A percentile compares a stretch with the other conserved stretches of the same genome.
Evolutionary conservation across 2,888 invertebrate species (phyloP).

Genomic region (Trypoxylon attenuatum): DNA sequence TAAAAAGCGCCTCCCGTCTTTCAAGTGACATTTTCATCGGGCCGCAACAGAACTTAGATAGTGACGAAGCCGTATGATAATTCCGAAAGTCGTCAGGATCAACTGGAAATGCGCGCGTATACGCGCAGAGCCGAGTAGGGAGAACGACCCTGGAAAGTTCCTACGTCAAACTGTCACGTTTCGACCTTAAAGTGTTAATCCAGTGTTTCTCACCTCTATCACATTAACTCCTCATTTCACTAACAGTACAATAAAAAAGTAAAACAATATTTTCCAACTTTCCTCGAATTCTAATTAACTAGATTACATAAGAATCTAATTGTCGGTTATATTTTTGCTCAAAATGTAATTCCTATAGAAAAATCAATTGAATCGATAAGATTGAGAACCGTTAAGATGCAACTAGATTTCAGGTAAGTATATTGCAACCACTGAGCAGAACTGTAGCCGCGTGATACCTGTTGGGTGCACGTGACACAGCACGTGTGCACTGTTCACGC

Average conservation of each 20-base stretch:
- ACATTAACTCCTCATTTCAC: too few relatives aligned
- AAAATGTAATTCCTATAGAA: too few relatives aligned
- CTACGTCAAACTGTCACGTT: constrained; percentile 9
- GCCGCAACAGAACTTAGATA: constrained; percentile 1
- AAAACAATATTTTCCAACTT: too few relatives aligned
- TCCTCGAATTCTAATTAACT: too few relatives aligned
- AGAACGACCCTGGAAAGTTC: constrained; percentile 21
- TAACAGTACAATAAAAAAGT: too few relatives aligned
- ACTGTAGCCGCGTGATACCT: constrained; percentile 44
- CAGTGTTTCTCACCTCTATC: constrained; percentile 5
- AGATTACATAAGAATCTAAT: too few relatives aligned
- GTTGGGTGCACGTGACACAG: constrained; percentile 41
- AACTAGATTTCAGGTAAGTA: too few relatives aligned
- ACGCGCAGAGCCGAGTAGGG: too few relatives aligned
- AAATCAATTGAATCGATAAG: too few relatives aligned
- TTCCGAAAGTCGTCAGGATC: constrained; percentile 21
- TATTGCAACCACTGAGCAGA: constrained; percentile 16
- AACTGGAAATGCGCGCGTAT: constrained; percentile 7
- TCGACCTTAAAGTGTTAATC: constrained; percentile 20
- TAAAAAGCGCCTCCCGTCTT: constrained; percentile 10
- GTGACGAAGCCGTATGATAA: constrained; percentile 11
- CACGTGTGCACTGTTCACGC: constrained; percentile 28
- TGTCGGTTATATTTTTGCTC: too few relatives aligned
- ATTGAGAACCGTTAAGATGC: too few relatives aligned
- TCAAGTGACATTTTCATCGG: constrained; percentile 39